Evolutionary conservation across 2,797 vertebrate species (phyloP).

Genomic region (Chloroceryle amazona): DNA sequence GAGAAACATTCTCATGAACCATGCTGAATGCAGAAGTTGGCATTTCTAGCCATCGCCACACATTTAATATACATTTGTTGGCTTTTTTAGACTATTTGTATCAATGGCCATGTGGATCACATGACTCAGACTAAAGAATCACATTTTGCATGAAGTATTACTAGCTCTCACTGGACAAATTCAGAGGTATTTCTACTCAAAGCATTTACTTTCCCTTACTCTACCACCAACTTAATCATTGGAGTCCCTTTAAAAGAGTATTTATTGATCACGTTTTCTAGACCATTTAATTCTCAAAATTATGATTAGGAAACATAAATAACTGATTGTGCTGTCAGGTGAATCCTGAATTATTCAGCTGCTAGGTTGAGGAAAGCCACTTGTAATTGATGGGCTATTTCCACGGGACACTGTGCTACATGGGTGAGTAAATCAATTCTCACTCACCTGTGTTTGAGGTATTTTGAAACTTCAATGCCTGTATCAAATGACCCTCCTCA

Average conservation of each 20-base stretch:
- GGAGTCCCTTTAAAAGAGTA: neutral
- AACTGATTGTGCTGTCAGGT: neutral
- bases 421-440: neutral
- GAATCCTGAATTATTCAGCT: neutral
- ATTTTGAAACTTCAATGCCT: neutral
- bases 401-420: neutral
- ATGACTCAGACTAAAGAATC: neutral
- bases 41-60: neutral
- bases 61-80: too few species aligned
- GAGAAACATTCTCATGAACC: neutral
- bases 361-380: neutral
- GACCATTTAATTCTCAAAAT: neutral
- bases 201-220: neutral
- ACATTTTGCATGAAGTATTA: neutral
- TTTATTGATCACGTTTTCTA: neutral
- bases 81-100: neutral
- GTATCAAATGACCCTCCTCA: neutral
- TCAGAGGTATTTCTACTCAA: neutral
- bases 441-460: neutral
- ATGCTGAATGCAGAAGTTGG: neutral
- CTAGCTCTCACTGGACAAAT: neutral
- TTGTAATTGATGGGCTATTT: neutral
- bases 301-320: neutral
- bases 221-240: neutral
- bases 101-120: neutral